These are phyloP conservation scores for Enteromius argenteus DNA, from an alignment of 2,797 vertebrate species.

Conservation along the genomic window DNA sequence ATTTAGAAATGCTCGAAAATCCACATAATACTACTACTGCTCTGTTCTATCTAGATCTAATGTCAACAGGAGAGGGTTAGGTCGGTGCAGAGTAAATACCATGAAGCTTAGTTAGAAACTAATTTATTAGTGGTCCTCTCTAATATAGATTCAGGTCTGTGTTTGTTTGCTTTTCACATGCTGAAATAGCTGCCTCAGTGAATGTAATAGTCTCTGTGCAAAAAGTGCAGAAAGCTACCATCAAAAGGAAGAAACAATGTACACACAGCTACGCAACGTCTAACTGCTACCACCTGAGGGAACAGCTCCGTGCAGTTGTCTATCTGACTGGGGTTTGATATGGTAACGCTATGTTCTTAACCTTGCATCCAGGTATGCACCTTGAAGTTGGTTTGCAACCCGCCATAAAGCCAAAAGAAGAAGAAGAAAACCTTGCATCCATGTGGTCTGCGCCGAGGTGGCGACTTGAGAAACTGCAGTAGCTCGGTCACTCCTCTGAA, in stretches of 20 bases:
- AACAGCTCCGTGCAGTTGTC: background rate
- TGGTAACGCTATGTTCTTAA: background rate
- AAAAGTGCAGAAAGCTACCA: background rate
- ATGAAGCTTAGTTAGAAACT: background rate
- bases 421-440: background rate
- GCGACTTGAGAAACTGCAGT: slow-evolving; percentile 24
- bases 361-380: background rate
- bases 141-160: background rate
- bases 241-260: background rate
- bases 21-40: background rate
- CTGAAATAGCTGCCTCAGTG: background rate
- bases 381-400: too few species aligned
- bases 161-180: background rate
- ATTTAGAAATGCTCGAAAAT: background rate
- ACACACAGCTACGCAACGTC: background rate
- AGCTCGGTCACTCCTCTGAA: slow-evolving; percentile 6
- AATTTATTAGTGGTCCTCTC: background rate
- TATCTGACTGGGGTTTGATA: background rate
- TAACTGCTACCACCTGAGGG: too few species aligned
- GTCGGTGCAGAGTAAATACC: too few species aligned
- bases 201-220: background rate
- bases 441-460: slow-evolving; percentile 22
- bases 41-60: background rate
- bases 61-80: background rate
- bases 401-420: too few species aligned